A percentile compares a stretch with the other conserved stretches of the same genome.
Evolutionary conservation across 2,888 invertebrate species (phyloP).

Genomic region (Petrolisthes manimaculis): DNA sequence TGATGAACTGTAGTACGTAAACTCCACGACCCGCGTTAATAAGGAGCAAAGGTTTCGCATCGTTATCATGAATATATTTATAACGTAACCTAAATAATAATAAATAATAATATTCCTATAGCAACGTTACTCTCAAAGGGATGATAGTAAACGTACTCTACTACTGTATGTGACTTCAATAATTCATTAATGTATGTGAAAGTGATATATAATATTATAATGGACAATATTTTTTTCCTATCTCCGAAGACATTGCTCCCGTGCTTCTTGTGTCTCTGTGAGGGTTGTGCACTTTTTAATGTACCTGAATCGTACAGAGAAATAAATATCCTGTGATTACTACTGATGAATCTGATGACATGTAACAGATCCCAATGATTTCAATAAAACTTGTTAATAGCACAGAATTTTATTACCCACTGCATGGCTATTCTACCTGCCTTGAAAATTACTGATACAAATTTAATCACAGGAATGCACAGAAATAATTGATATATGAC

Average conservation of each 20-base stretch:
- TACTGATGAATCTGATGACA: not conserved
- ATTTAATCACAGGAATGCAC: too few relatives aligned
- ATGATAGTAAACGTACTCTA: slow-evolving; percentile 9
- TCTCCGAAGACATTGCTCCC: slow-evolving; percentile 16
- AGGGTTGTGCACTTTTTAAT: slow-evolving; percentile 9
- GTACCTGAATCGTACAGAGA: slow-evolving; percentile 14
- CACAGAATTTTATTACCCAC: not conserved
- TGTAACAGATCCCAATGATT: slow-evolving; percentile 16
- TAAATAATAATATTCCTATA: too few relatives aligned
- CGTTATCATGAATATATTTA: slow-evolving; percentile 8
- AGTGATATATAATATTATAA: too few relatives aligned
- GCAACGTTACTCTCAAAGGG: slow-evolving; percentile 6
- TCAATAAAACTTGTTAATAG: slow-evolving; percentile 5
- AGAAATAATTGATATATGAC: too few relatives aligned
- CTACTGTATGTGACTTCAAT: slow-evolving; percentile 14
- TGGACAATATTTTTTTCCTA: not conserved
- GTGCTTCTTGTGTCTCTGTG: slow-evolving; percentile 16
- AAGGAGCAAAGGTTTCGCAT: slow-evolving; percentile 9
- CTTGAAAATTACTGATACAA: too few relatives aligned
- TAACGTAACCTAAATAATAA: not conserved
- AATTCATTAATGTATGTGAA: slow-evolving; percentile 11
- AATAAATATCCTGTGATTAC: slow-evolving; percentile 18
- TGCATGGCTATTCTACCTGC: too few relatives aligned
- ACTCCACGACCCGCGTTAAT: slow-evolving; percentile 9
- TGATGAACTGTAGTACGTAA: slow-evolving; percentile 11